Evolutionary conservation across 2,888 invertebrate genomes (phyloP).

Genomic region (Pollenia labialis): DNA sequence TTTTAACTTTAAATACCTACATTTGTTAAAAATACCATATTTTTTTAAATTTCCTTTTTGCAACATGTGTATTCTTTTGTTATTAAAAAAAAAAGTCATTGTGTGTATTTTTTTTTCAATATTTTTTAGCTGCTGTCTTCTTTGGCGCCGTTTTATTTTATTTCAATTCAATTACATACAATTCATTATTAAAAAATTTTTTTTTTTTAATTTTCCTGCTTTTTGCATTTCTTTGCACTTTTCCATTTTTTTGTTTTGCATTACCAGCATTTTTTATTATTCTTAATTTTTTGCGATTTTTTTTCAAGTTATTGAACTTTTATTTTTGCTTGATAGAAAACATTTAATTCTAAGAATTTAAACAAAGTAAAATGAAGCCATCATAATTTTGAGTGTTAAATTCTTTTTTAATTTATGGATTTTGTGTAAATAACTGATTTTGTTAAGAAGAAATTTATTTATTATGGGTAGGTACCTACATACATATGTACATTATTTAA

Average conservation of each 20-base stretch:
- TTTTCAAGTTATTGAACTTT: conserved; percentile 68
- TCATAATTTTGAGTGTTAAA: conserved; percentile 24
- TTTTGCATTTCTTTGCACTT: conserved; percentile 71
- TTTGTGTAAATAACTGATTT: conserved; percentile 3
- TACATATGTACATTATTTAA: too few relatives aligned
- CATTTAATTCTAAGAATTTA: conserved; percentile 64
- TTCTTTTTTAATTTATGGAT: not conserved
- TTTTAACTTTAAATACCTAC: too few relatives aligned
- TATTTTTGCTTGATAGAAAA: conserved; percentile 53
- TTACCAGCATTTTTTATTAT: conserved; percentile 57
- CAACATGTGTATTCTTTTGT: conserved; percentile 48
- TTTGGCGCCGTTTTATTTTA: conserved; percentile 74
- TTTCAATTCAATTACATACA: conserved; percentile 75
- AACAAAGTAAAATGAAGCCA: conserved; percentile 40
- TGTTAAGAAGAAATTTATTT: not conserved
- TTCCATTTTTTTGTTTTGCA: conserved; percentile 16
- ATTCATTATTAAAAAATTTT: conserved; percentile 34
- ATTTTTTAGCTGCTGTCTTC: conserved; percentile 56
- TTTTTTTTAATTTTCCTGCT: conserved; percentile 34
- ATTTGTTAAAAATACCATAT: too few relatives aligned
- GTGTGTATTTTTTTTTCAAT: conserved; percentile 8
- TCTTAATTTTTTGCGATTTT: conserved; percentile 44
- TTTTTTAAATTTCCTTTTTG: too few relatives aligned
- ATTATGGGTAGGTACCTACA: too few relatives aligned
- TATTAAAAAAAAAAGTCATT: conserved; percentile 3